Evolutionary conservation across 2,113 vertebrate genomes (phyloP).

Genomic region (Aphelocoma coerulescens): DNA sequence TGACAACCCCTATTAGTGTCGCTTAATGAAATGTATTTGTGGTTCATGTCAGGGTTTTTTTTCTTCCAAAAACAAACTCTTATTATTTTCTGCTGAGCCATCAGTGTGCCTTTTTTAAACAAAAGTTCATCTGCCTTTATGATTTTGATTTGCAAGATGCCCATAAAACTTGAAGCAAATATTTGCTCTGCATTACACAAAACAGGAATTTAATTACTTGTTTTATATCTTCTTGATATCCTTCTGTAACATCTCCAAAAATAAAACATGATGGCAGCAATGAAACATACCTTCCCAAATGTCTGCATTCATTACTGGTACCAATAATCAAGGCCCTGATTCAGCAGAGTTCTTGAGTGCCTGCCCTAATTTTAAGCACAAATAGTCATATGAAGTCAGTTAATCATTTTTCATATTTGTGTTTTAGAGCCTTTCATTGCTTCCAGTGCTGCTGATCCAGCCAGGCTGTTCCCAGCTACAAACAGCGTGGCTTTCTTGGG

Average conservation of each 20-base stretch:
- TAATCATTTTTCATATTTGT: background rate
- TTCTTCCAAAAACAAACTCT: background rate
- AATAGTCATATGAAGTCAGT: background rate
- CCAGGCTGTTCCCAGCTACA: background rate
- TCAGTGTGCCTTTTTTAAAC: conserved; percentile 16
- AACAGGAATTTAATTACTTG: conserved; percentile 43
- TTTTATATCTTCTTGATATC: background rate
- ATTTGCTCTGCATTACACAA: conserved; percentile 38
- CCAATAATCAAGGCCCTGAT: conserved; percentile 1
- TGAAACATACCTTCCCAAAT: conserved; percentile 31
- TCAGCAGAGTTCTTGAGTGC: background rate
- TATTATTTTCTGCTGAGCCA: conserved; percentile 26
- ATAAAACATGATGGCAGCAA: conserved; percentile 13
- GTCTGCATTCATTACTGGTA: conserved; percentile 12
- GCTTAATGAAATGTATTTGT: conserved; percentile 28
- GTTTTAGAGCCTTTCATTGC: background rate
- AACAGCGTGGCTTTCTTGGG: background rate
- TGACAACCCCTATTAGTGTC: background rate
- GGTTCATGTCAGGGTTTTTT: background rate
- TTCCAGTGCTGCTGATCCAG: background rate
- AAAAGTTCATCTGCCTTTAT: conserved; percentile 25
- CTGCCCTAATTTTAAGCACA: conserved; percentile 42
- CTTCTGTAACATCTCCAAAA: conserved; percentile 29
- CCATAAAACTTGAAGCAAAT: conserved; percentile 21
- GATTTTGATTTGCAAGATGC: conserved; percentile 38